Percentiles rank a stretch among this genome's conserved stretches.
These are phyloP conservation scores for Malacoctenus gilli DNA, from an alignment of 2,797 vertebrate species.

Conservation along the genomic window DNA sequence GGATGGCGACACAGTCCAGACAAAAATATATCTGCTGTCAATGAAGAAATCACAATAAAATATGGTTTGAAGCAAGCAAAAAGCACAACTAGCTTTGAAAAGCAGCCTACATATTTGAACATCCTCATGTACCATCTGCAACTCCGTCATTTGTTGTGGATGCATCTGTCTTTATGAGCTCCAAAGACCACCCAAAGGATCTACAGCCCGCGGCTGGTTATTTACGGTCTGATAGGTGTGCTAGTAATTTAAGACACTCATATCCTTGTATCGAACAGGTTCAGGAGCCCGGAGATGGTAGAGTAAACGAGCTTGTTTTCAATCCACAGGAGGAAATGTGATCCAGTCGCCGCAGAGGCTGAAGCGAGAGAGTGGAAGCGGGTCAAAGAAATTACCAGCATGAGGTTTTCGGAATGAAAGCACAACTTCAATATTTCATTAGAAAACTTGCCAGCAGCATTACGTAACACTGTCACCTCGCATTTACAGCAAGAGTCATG, in stretches of 20 bases:
- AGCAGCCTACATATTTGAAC: too few species aligned
- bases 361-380: conserved; percentile 29
- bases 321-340: conserved; percentile 51
- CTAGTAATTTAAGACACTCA: conserved; percentile 35
- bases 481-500: not conserved
- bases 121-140: too few species aligned
- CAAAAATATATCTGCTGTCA: not conserved
- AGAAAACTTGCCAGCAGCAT: conserved; percentile 2
- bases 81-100: too few species aligned
- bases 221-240: conserved; percentile 28
- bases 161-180: conserved; percentile 10
- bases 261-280: conserved; percentile 44
- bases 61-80: too few species aligned
- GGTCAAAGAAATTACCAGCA: conserved; percentile 34
- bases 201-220: not conserved
- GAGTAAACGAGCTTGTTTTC: conserved; percentile 59
- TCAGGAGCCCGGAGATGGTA: conserved; percentile 39
- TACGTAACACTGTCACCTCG: not conserved
- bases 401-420: conserved; percentile 11
- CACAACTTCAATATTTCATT: conserved; percentile 26
- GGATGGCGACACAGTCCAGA: not conserved
- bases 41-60: not conserved
- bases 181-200: conserved; percentile 11
- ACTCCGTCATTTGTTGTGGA: not conserved
- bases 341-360: conserved; percentile 59